A percentile compares a stretch with the other conserved stretches of the same genome.
Conservation (phyloP, 2,113 vertebrate genomes). For the Xenopus borealis region DNA sequence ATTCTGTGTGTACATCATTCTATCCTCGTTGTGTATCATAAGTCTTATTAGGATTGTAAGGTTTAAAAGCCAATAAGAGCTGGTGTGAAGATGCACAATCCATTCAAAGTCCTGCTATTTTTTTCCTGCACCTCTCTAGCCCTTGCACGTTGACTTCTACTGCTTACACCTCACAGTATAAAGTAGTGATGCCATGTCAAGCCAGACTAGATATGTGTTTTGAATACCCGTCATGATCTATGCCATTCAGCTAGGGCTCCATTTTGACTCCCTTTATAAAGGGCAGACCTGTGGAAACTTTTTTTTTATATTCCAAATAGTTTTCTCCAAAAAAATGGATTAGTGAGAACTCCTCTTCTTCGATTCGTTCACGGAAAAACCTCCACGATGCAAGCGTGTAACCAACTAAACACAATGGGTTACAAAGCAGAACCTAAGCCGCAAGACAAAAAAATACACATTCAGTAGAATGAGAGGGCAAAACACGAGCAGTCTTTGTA, state of each 20-base stretch:
- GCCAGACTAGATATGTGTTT: not conserved
- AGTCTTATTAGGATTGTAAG: not conserved
- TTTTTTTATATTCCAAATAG: conserved; percentile 89
- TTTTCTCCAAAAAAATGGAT: conserved; percentile 96
- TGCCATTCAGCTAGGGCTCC: conserved; percentile 62
- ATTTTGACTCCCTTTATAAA: conserved; percentile 89
- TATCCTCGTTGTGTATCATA: not conserved
- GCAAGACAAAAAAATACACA: not conserved
- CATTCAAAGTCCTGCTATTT: not conserved
- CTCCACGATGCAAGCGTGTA: conserved; percentile 90
- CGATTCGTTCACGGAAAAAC: conserved; percentile 92
- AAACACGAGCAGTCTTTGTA: not conserved
- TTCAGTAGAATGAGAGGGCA: not conserved
- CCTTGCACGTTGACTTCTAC: conserved; percentile 22
- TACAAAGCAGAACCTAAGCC: conserved; percentile 85
- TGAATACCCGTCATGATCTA: not conserved
- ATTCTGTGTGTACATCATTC: not conserved
- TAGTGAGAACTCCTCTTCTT: conserved; percentile 90
- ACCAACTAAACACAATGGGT: conserved; percentile 84
- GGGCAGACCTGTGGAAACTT: conserved; percentile 85
- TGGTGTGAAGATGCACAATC: not conserved
- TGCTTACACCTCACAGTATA: not conserved
- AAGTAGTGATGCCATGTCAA: not conserved
- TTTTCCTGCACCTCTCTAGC: conserved; percentile 11
- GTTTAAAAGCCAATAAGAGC: not conserved